Evolutionary conservation across 2,113 vertebrate genomes (phyloP).

Genomic region (Zootoca vivipara): DNA sequence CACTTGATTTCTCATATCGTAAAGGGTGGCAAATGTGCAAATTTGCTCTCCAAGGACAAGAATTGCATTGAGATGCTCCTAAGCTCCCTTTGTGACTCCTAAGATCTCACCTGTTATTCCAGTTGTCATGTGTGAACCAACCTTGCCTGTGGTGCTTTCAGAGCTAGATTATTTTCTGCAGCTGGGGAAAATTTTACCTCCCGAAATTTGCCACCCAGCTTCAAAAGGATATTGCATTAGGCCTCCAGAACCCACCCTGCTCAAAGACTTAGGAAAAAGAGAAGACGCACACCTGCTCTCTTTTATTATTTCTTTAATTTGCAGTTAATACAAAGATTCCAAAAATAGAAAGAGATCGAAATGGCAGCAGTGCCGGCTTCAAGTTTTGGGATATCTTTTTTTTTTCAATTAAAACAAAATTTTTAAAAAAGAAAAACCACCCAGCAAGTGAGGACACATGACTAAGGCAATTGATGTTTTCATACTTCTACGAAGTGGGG

Average conservation of each 20-base stretch:
- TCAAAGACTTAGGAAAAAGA: neutral
- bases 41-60: neutral
- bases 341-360: conserved; percentile 75
- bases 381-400: conserved; percentile 66
- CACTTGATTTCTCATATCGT: neutral
- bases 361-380: conserved; percentile 65
- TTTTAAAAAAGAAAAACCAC: conserved; percentile 25
- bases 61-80: neutral
- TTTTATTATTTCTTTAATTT: conserved; percentile 64
- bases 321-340: conserved; percentile 74
- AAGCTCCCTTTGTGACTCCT: neutral
- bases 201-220: neutral
- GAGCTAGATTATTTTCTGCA: no score
- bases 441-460: conserved; percentile 43
- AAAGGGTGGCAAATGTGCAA: neutral
- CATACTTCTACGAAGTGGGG: neutral
- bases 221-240: neutral
- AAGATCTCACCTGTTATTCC: no score
- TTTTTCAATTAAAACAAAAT: conserved; percentile 60
- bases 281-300: neutral
- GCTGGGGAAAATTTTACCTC: neutral
- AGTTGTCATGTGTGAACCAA: neutral
- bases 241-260: neutral
- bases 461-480: conserved; percentile 45
- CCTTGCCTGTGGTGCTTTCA: neutral